Conservation (phyloP, 35 echinoderm and acorn worm genomes). For the Eucidaris tribuloides region DNA sequence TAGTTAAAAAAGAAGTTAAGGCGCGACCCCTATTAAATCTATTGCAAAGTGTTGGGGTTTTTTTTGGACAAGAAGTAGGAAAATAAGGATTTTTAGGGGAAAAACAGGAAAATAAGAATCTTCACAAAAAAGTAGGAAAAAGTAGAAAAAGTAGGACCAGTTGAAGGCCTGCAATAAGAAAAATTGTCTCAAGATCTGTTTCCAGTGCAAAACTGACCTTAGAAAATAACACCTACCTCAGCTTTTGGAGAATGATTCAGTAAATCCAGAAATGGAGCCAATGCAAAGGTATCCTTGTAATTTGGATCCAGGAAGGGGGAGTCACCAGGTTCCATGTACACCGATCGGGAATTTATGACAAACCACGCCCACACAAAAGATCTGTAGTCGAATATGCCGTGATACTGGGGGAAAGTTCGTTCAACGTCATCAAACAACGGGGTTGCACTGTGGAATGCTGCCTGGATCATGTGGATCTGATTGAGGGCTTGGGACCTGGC, state of each 20-base stretch:
- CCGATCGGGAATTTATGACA: slow-evolving; percentile 81
- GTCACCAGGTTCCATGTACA: slow-evolving; percentile 17
- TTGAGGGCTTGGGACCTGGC: not conserved
- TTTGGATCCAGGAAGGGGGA: not conserved
- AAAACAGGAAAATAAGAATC: too few species aligned
- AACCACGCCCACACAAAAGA: slow-evolving; percentile 92
- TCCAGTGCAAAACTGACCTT: too few species aligned
- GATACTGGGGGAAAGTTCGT: slow-evolving; percentile 11
- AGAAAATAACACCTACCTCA: slow-evolving; percentile 63
- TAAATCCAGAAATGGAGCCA: slow-evolving; percentile 84
- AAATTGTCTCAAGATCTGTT: too few species aligned
- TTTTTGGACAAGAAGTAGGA: too few species aligned
- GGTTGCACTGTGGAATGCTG: slow-evolving; percentile 28
- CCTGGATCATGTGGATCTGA: slow-evolving; percentile 19
- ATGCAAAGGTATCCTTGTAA: slow-evolving; percentile 53
- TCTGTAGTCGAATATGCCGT: slow-evolving; percentile 12
- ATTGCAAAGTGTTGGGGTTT: too few species aligned
- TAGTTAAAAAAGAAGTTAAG: too few species aligned
- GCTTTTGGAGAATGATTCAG: slow-evolving; percentile 82
- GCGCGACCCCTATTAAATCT: too few species aligned
- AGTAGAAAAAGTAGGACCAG: too few species aligned
- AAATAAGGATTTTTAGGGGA: too few species aligned
- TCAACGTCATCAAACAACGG: slow-evolving; percentile 18
- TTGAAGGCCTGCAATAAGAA: too few species aligned
- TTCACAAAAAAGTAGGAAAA: too few species aligned